These are phyloP conservation scores for Cryptocephalus primarius DNA, from an alignment of 2,888 invertebrate genomes.

Conservation along the genomic window DNA sequence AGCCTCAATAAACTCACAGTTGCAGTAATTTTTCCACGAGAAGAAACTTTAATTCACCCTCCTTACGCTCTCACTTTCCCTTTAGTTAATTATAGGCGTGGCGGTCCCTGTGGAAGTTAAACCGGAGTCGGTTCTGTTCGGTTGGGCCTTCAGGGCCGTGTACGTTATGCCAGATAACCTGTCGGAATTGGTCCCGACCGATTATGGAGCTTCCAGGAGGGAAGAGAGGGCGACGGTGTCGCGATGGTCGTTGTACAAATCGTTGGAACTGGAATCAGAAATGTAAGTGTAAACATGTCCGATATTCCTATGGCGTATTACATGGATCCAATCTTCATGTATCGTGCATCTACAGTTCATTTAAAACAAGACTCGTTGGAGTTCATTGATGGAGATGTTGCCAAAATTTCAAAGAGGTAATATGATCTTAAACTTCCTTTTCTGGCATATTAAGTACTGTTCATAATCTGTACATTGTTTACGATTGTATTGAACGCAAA, in stretches of 20 bases:
- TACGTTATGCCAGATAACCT: constrained; percentile 27
- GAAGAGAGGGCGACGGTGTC: constrained; percentile 16
- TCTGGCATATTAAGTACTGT: too few relatives aligned
- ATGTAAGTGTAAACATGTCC: constrained; percentile 34
- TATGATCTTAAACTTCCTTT: too few relatives aligned
- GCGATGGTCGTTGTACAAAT: constrained; percentile 57
- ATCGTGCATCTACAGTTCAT: too few relatives aligned
- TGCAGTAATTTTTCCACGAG: too few relatives aligned
- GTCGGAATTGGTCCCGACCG: constrained; percentile 20
- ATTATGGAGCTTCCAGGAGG: constrained; percentile 11
- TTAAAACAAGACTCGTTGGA: too few relatives aligned
- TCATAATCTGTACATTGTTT: too few relatives aligned
- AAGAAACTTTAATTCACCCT: too few relatives aligned
- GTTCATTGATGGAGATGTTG: too few relatives aligned
- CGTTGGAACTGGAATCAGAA: constrained; percentile 47
- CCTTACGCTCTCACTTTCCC: too few relatives aligned
- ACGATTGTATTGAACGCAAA: too few relatives aligned
- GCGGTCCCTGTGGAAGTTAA: constrained; percentile 40
- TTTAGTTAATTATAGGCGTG: constrained; percentile 38
- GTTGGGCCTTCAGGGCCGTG: constrained; percentile 38
- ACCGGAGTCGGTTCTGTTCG: constrained; percentile 36
- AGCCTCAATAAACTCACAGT: too few relatives aligned
- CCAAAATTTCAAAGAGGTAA: too few relatives aligned
- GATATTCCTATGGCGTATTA: neutral
- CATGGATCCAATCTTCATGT: neutral